Conservation (phyloP, 92 coral and sea anemone genomes). For the Phenganax marumi region DNA sequence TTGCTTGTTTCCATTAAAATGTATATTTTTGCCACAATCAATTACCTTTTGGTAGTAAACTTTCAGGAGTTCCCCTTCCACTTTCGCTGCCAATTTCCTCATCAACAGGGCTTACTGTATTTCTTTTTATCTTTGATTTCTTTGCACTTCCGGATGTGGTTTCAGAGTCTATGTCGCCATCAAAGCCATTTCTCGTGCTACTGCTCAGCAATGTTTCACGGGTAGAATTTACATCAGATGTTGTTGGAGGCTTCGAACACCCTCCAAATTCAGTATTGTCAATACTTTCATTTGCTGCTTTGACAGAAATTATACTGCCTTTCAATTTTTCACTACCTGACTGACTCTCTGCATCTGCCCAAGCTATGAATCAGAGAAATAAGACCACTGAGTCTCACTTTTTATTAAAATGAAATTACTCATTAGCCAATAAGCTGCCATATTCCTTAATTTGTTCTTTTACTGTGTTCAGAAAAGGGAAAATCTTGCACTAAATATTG, state of each 20-base stretch:
- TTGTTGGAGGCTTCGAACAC: slow-evolving; percentile 71
- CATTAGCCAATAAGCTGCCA: too few relatives aligned
- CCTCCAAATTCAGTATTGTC: slow-evolving; percentile 63
- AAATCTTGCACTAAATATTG: too few relatives aligned
- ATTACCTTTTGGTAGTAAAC: slow-evolving; percentile 80
- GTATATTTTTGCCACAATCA: too few relatives aligned
- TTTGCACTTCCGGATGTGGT: slow-evolving; percentile 78
- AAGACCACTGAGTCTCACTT: neutral
- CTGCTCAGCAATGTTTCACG: slow-evolving; percentile 27
- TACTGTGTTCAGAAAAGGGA: too few relatives aligned
- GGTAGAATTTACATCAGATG: slow-evolving; percentile 62
- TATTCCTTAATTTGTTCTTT: too few relatives aligned
- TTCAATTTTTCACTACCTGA: slow-evolving; percentile 56
- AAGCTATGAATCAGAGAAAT: slow-evolving; percentile 56
- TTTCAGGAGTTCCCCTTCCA: slow-evolving; percentile 94
- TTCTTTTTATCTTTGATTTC: slow-evolving; percentile 71
- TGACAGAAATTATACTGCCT: slow-evolving; percentile 88
- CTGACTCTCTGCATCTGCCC: slow-evolving; percentile 80
- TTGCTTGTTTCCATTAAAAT: neutral
- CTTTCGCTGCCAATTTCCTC: slow-evolving; percentile 67
- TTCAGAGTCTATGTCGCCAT: slow-evolving; percentile 81
- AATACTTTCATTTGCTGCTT: slow-evolving; percentile 76
- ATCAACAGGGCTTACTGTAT: slow-evolving; percentile 82
- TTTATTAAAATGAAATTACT: neutral
- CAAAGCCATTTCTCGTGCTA: slow-evolving; percentile 59